Conservation (phyloP, 2,888 invertebrate species). For the Cordilura impudica region DNA sequence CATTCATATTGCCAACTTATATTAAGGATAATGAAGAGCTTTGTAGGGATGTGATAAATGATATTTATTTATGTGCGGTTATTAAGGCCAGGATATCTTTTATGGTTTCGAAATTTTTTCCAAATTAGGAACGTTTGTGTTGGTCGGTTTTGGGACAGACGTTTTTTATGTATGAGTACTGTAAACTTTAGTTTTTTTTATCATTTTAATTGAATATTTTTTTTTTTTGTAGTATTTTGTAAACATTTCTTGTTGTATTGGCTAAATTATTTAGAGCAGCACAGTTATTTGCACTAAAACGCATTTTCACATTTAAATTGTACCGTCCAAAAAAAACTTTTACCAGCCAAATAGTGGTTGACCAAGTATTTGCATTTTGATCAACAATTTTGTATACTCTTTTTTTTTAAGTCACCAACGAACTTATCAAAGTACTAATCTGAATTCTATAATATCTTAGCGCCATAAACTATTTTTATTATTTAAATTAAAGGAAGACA, state of each 20-base stretch:
- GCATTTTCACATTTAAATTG: constrained; percentile 26
- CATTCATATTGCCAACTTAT: no score
- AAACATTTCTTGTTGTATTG: neutral
- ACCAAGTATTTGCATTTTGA: neutral
- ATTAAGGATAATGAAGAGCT: no score
- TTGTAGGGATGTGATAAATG: no score
- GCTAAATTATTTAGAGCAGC: constrained; percentile 52
- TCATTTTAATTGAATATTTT: neutral
- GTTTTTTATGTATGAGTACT: neutral
- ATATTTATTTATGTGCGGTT: no score
- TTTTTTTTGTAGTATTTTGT: neutral
- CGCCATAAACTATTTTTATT: no score
- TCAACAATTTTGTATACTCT: no score
- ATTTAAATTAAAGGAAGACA: no score
- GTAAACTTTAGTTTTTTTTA: neutral
- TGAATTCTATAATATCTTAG: no score
- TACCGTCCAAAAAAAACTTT: neutral
- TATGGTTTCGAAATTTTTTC: no score
- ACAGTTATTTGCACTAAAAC: constrained; percentile 54
- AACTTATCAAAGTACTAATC: no score
- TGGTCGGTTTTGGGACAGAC: neutral
- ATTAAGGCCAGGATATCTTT: no score
- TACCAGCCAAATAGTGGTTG: neutral
- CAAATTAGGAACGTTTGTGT: neutral
- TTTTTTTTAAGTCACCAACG: no score